phyloP scores from a whole-genome alignment of 2,888 invertebrate genomes.

The Entomobrya multifasciata region DNA sequence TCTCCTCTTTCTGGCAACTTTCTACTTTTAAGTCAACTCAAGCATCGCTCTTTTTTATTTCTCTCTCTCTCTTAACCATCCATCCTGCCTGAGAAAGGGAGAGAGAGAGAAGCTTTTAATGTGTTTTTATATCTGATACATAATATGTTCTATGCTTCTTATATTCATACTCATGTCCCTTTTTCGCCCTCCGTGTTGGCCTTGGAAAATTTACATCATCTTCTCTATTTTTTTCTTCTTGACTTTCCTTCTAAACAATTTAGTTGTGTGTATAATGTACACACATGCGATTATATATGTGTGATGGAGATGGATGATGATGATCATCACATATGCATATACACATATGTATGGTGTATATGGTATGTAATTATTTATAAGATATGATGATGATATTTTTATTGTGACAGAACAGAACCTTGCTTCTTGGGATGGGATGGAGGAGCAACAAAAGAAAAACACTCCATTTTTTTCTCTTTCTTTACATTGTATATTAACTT shows the following conservation, averaged over 20 bases:
- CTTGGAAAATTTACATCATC: constrained; percentile 70
- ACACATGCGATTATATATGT: neutral
- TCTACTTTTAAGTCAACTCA: constrained; percentile 1
- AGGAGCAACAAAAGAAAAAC: constrained; percentile 60
- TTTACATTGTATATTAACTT: too few relatives aligned
- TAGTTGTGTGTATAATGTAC: neutral
- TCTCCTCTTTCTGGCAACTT: constrained; percentile 60
- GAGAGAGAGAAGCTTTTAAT: neutral
- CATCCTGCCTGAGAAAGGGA: neutral
- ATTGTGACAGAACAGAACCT: constrained; percentile 50
- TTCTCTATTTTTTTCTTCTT: constrained; percentile 25
- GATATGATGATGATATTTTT: constrained; percentile 18
- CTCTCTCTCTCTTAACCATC: too few relatives aligned
- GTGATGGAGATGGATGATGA: too few relatives aligned
- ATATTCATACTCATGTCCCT: constrained; percentile 12
- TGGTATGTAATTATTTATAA: neutral
- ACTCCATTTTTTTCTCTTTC: constrained; percentile 19
- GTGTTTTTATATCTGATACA: constrained; percentile 41
- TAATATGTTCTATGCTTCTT: neutral
- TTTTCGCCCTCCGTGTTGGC: constrained; percentile 46
- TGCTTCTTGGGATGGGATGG: constrained; percentile 17
- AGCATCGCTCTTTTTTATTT: neutral
- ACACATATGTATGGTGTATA: constrained; percentile 5
- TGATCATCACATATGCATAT: neutral
- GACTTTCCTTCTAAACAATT: constrained; percentile 22